phyloP scores from a whole-genome alignment of 1,140 invertebrate genomes.

The Eurytemora carolleeae region DNA sequence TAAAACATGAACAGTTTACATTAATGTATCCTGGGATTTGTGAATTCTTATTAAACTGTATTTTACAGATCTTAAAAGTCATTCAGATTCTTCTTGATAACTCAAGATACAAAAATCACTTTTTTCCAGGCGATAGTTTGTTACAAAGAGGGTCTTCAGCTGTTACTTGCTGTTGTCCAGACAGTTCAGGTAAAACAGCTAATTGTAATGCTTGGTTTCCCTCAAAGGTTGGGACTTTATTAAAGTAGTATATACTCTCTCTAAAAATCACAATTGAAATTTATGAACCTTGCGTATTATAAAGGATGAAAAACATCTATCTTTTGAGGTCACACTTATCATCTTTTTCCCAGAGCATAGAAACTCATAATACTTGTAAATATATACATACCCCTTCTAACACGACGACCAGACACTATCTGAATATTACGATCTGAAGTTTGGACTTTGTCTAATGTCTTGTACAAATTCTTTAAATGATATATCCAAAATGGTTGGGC shows the following conservation, averaged over 20 bases:
- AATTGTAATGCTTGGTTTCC: neutral
- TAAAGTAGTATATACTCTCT: neutral
- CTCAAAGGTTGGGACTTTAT: neutral
- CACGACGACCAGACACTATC: too few relatives aligned
- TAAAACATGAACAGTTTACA: neutral
- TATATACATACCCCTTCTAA: too few relatives aligned
- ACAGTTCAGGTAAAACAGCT: neutral
- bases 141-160: neutral
- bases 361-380: too few relatives aligned
- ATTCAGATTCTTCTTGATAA: neutral
- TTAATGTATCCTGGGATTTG: neutral
- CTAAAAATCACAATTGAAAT: neutral
- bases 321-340: neutral
- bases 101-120: too few relatives aligned
- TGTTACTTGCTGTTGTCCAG: neutral
- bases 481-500: too few relatives aligned
- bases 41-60: neutral
- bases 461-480: too few relatives aligned
- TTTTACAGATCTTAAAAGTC: neutral
- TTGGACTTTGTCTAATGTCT: too few relatives aligned
- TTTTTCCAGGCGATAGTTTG: neutral
- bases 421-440: too few relatives aligned
- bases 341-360: neutral
- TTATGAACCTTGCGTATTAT: neutral
- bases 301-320: neutral